Evolutionary conservation across 1,140 invertebrate genomes (phyloP).

Genomic region (Musca vetustissima): DNA sequence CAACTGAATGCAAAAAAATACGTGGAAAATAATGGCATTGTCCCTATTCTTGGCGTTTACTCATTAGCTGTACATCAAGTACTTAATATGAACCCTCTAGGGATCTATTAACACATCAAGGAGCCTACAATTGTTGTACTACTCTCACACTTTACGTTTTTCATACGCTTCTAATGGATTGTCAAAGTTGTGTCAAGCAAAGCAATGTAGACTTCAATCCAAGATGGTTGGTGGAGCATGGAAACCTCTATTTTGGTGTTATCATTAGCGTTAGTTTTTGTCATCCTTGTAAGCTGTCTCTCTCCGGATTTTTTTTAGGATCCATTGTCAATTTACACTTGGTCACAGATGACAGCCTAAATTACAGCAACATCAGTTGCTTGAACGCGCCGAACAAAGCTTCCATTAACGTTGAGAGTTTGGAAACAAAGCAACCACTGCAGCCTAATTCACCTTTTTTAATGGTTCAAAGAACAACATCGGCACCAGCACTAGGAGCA

Average conservation of each 20-base stretch:
- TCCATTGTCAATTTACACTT: slow-evolving; percentile 13
- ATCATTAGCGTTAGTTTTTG: not conserved
- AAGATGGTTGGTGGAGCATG: too few relatives aligned
- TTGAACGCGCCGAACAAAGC: too few relatives aligned
- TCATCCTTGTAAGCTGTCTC: not conserved
- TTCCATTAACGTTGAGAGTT: slow-evolving; percentile 12
- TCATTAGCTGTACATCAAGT: slow-evolving; percentile 51
- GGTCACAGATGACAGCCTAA: not conserved
- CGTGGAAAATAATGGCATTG: not conserved
- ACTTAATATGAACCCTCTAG: slow-evolving; percentile 39
- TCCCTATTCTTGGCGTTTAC: slow-evolving; percentile 30
- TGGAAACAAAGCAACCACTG: slow-evolving; percentile 8
- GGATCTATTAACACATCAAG: slow-evolving; percentile 47
- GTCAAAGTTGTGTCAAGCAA: not conserved
- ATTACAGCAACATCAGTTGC: not conserved
- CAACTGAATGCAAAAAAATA: too few relatives aligned
- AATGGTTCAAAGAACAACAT: not conserved
- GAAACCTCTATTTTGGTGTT: not conserved
- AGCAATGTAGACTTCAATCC: too few relatives aligned
- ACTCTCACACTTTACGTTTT: not conserved
- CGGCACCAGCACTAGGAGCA: too few relatives aligned
- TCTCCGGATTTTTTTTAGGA: not conserved
- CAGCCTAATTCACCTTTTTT: slow-evolving; percentile 10
- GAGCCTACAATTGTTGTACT: slow-evolving; percentile 6
- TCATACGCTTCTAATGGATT: not conserved